Conservation (phyloP, 2,888 invertebrate genomes). For the Pomacea canaliculata region DNA sequence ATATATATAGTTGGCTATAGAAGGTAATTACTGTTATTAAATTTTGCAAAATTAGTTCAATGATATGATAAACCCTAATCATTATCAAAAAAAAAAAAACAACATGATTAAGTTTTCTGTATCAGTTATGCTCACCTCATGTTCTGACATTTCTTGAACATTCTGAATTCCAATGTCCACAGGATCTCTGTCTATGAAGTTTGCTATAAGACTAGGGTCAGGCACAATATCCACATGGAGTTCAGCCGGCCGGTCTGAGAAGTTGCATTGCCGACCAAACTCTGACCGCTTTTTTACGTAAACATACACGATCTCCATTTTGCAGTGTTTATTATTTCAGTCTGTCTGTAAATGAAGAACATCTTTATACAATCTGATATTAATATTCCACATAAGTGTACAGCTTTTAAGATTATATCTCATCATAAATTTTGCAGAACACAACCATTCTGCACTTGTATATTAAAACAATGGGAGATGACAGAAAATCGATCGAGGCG, state of each 20-base stretch:
- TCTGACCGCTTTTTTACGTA: constrained; percentile 69
- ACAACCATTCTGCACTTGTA: too few relatives aligned
- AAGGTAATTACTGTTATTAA: too few relatives aligned
- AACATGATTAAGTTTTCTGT: too few relatives aligned
- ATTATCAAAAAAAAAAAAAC: too few relatives aligned
- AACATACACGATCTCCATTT: constrained; percentile 71
- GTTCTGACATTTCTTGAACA: constrained; percentile 70
- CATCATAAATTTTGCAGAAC: too few relatives aligned
- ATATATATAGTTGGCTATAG: too few relatives aligned
- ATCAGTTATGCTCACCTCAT: constrained; percentile 61
- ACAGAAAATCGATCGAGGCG: too few relatives aligned
- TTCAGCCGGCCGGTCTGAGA: constrained; percentile 69
- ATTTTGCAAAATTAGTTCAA: too few relatives aligned
- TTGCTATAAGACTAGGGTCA: constrained; percentile 60
- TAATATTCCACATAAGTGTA: not conserved
- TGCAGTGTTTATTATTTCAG: constrained; percentile 23
- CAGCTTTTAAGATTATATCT: too few relatives aligned
- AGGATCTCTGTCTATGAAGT: constrained; percentile 69
- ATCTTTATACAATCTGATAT: not conserved
- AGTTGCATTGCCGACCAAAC: constrained; percentile 71
- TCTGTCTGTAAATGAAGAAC: not conserved
- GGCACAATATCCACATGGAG: constrained; percentile 71
- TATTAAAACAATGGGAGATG: too few relatives aligned
- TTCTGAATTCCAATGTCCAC: constrained; percentile 69
- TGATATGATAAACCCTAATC: too few relatives aligned